These are phyloP conservation scores for Candoia aspera DNA, from an alignment of 2,113 vertebrate genomes.

Conservation along the genomic window DNA sequence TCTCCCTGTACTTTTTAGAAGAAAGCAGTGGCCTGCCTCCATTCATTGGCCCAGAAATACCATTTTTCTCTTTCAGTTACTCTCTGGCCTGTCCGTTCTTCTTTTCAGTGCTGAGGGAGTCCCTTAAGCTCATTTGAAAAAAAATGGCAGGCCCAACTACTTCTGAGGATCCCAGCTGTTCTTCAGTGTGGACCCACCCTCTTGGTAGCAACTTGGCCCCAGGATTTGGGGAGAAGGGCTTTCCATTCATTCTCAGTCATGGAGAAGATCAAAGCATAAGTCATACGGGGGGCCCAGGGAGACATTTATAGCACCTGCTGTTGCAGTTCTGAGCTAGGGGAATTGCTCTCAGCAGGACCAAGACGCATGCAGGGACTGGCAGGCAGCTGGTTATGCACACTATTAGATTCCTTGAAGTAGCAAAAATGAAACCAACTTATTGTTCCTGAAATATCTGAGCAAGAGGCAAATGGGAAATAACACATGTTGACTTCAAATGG, in stretches of 20 bases:
- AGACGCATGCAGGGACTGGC: neutral
- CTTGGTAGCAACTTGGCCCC: neutral
- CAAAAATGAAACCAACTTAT: neutral
- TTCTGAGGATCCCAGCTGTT: neutral
- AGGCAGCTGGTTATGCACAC: neutral
- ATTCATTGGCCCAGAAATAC: neutral
- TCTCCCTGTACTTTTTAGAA: neutral
- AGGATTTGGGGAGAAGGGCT: neutral
- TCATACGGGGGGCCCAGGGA: neutral
- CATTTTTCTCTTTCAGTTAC: neutral
- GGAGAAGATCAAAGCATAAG: neutral
- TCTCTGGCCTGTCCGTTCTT: neutral
- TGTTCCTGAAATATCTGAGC: neutral
- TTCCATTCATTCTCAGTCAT: neutral
- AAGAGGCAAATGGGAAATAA: slow-evolving; percentile 19
- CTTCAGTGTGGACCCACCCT: neutral
- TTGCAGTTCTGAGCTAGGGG: neutral
- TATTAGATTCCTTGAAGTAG: neutral
- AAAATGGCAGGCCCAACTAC: neutral
- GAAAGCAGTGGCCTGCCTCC: neutral
- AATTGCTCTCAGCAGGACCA: neutral
- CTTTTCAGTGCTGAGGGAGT: neutral
- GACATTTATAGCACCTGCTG: neutral
- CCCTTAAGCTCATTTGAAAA: neutral
- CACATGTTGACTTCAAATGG: slow-evolving; percentile 23